Percentiles rank a stretch among this genome's conserved stretches.
These are phyloP conservation scores for Pseudolaguvia tuberculata DNA, from an alignment of 2,113 vertebrate species.

Conservation along the genomic window DNA sequence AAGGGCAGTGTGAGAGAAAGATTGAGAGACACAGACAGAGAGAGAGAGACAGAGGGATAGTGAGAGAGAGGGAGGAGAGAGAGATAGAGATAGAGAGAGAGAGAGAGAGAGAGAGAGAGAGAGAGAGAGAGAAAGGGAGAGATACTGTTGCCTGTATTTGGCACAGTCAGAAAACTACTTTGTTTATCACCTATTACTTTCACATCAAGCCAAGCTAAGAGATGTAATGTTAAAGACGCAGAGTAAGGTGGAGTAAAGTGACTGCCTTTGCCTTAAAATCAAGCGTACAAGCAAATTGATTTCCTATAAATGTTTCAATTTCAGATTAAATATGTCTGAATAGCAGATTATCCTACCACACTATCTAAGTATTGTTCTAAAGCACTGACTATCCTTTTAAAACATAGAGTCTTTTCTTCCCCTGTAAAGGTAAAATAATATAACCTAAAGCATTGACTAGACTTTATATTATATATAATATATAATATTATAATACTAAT, in stretches of 20 bases:
- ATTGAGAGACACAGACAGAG: background rate
- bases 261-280: background rate
- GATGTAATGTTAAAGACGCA: background rate
- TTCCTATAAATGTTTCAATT: background rate
- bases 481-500: too few species aligned
- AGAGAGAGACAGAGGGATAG: background rate
- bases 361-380: background rate
- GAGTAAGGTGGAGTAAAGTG: background rate
- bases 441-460: slow-evolving; percentile 12
- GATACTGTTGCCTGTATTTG: slow-evolving; percentile 39
- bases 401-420: background rate
- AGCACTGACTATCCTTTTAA: background rate
- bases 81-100: slow-evolving; percentile 10
- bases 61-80: background rate
- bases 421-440: background rate
- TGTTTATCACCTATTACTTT: slow-evolving; percentile 45
- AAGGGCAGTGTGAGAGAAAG: slow-evolving; percentile 9
- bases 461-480: too few species aligned
- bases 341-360: background rate
- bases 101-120: background rate
- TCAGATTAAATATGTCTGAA: too few species aligned
- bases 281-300: background rate
- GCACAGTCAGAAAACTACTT: slow-evolving; percentile 12
- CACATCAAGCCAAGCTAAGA: slow-evolving; percentile 17
- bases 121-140: background rate